Base-by-base conservation (phyloP, 2,888 invertebrate species). In the Melinaea marsaeus region DNA sequence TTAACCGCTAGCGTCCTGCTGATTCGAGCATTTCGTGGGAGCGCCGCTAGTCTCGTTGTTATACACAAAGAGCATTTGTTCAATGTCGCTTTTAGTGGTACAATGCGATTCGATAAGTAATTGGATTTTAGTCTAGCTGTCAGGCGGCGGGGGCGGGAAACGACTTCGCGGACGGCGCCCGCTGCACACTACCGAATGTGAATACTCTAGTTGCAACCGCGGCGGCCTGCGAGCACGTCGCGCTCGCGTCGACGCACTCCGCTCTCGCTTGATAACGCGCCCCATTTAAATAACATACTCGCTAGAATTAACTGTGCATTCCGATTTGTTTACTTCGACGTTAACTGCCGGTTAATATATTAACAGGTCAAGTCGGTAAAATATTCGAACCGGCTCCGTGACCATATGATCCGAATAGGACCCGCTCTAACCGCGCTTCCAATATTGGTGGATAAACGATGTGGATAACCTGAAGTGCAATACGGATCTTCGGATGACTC, bases 31-130 rank as follows among this genome's bases (percentile, higher is more conserved):
- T 78, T 75, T 83, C 86, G 84, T 86, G 85, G 80, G 85, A 87
- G 77, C 75, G 76, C 59, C 74, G 65, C 60, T 73, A 71, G 63
- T 68, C 66, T 72, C 69, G 79, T 81, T 81, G 80, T 79, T 71
- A 72, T 65, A 73, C 69, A 75, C 70, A 73, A 73, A 74, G 75
- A 74, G 65, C 74, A 80, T 83, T 83, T 81, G 78, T 82, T 82
- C 79, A 71, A 77, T 82, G 79, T 79, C 78, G 70, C 71, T 72
- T 77, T 79, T 76, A 78, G 72, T 74, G 68, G 69, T 74, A 79
- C 79, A 83, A 79, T 82, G 77, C 77, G 76, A 76, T 84, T 82
- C 79, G 81, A 84, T 88, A 88, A 84, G 81, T 84, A 81, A 86
- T 85, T 81, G 80, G 85, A 83, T 88, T 85, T 79, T 62, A 71